A percentile compares a stretch with the other conserved stretches of the same genome.
Evolutionary conservation across 2,797 vertebrate species (phyloP).

Genomic region (Neosalanx taihuensis): DNA sequence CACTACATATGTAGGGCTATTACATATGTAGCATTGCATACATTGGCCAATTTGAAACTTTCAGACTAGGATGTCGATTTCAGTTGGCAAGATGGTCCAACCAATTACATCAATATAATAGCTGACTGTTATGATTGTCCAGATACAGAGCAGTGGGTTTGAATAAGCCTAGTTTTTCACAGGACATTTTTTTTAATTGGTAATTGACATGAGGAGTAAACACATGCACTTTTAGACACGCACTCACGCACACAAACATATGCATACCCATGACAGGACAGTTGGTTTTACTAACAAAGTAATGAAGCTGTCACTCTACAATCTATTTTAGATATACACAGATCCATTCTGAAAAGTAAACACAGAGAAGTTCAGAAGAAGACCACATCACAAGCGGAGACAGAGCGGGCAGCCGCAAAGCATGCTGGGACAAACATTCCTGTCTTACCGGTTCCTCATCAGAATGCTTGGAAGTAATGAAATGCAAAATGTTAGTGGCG

Average conservation of each 20-base stretch:
- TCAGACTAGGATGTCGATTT: not conserved
- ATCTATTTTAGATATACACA: not conserved
- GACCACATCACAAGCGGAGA: conserved; percentile 16
- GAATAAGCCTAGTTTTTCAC: not conserved
- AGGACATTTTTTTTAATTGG: not conserved
- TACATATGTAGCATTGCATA: not conserved
- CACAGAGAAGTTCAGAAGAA: not conserved
- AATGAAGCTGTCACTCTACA: no score
- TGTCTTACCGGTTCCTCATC: conserved; percentile 96
- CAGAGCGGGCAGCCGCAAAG: conserved; percentile 16
- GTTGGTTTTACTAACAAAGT: no score
- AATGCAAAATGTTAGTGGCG: conserved; percentile 73
- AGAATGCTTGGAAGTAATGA: conserved; percentile 91
- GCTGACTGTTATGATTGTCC: not conserved
- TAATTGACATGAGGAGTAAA: not conserved
- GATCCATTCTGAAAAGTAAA: conserved; percentile 2
- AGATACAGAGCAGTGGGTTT: not conserved
- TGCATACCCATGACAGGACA: not conserved
- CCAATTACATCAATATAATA: not conserved
- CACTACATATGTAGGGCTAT: no score
- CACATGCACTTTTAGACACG: not conserved
- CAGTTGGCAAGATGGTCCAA: not conserved
- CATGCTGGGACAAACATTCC: conserved; percentile 41
- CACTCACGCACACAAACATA: conserved; percentile 5
- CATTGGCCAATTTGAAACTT: conserved; percentile 1